Evolutionary conservation across 2,888 invertebrate species (phyloP).

Genomic region (Cremastinae sp.): DNA sequence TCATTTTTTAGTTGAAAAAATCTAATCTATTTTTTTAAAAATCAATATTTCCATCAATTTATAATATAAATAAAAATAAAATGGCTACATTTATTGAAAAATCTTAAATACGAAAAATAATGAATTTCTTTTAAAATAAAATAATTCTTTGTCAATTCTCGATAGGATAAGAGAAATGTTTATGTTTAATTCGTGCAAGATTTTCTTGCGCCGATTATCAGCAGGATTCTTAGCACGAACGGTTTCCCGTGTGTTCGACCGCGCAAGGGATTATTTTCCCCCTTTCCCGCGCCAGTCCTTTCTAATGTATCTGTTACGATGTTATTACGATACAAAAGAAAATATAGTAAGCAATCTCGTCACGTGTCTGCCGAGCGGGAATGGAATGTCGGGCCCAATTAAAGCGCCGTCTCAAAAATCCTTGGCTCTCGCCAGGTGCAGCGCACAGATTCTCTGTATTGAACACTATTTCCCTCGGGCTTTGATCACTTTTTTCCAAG

Average conservation of each 20-base stretch:
- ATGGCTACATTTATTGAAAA: no score
- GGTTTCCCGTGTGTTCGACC: constrained; percentile 7
- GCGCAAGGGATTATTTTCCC: neutral
- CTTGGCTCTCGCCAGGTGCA: constrained; percentile 52
- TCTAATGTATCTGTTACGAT: constrained; percentile 28
- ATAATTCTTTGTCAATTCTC: no score
- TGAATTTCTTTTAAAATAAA: no score
- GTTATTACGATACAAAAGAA: constrained; percentile 23
- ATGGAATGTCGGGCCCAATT: constrained; percentile 56
- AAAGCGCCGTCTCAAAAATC: constrained; percentile 41
- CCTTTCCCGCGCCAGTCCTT: constrained; percentile 5
- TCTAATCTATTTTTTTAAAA: no score
- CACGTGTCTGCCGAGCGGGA: constrained; percentile 39
- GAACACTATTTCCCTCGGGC: constrained; percentile 24
- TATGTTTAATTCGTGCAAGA: no score
- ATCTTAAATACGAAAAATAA: no score
- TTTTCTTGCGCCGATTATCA: neutral
- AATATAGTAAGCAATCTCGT: constrained; percentile 2
- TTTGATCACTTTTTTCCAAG: constrained; percentile 38
- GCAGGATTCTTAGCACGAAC: neutral
- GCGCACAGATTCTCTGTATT: constrained; percentile 16
- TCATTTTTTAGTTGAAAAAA: no score
- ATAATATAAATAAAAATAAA: no score
- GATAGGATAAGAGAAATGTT: no score
- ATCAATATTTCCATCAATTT: no score